Percentiles rank a stretch among this genome's conserved stretches.
Evolutionary conservation across 2,797 vertebrate species (phyloP).

Genomic region (Fringilla coelebs): DNA sequence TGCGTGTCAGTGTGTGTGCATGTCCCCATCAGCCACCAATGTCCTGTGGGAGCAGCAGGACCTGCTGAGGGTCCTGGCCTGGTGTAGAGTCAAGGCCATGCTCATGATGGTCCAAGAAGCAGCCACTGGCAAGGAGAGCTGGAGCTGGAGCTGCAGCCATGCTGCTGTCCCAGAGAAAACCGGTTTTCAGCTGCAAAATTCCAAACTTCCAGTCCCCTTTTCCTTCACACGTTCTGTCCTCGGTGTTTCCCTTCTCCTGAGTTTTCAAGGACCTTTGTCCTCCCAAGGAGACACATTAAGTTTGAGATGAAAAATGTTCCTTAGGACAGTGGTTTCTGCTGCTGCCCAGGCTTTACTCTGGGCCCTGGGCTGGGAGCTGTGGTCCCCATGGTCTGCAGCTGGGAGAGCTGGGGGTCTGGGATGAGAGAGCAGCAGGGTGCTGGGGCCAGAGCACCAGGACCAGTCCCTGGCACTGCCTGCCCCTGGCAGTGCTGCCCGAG

Average conservation of each 20-base stretch:
- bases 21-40: rapidly evolving
- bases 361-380: neutral
- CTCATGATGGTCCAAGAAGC: neutral
- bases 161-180: neutral
- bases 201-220: neutral
- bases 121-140: neutral
- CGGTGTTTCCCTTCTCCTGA: neutral
- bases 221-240: rapidly evolving
- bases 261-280: neutral
- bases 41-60: neutral
- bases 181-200: neutral
- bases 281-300: neutral
- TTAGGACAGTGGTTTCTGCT: neutral
- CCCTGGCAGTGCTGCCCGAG: neutral
- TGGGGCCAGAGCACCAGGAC: neutral
- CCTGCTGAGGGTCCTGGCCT: neutral
- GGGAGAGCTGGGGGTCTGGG: neutral
- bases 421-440: rapidly evolving
- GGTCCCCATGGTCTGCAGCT: rapidly evolving
- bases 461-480: neutral
- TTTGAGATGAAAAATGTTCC: neutral
- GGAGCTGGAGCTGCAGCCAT: neutral
- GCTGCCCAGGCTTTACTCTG: neutral
- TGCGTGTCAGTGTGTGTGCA: rapidly evolving
- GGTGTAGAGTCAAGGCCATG: rapidly evolving